Base-by-base conservation (phyloP, 2,888 invertebrate species). In the Papilio protenor region DNA sequence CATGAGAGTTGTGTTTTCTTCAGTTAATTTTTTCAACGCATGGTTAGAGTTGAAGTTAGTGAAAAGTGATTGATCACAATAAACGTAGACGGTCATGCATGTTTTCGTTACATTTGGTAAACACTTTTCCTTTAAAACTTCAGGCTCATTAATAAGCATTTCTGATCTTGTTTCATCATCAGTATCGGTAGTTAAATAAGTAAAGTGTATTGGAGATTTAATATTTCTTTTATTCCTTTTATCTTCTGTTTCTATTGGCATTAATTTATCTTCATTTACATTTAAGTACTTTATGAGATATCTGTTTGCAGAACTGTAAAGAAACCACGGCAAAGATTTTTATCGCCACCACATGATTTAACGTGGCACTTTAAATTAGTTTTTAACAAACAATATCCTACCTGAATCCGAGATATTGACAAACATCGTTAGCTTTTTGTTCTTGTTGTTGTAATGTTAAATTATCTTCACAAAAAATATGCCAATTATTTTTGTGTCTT, bases 361-460 rank as follows among this genome's bases (percentile, higher is more conserved):
- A 66, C 1, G 4, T 40, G 14, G 16, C 2, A 16, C 1, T 14
- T 12, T 33, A 18, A 40, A 27, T 16, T 55, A 49, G 45, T 16
- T 40, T 64, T 45, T 52, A 87, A 57, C 40, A 57, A 64, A 69
- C 27, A 72, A 81, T n/a, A 2, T n/a, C 23, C 82, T 87, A 96
- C 96, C 95, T 95, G 83, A 97, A 97, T 76, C 97, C 97, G 76
- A 97, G 92, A 82, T 96, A 95, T 12, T 89, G 92, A 85, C 98
- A 98, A 70, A 96, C 95, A 78, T 96, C 95, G 40, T 89, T 88
- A 1, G 96, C 96, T 14, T 95, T 92, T 81, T 89, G 83, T 78
- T 94, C 92, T 81, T 95, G 93, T 82, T 94, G 88, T 73, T 91
- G 87, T 57, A 90, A 86, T 10, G 92, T 86, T 82, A 90, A 87